Percentiles rank a stretch among this genome's conserved stretches.
phyloP scores from a whole-genome alignment of 2,113 vertebrate species.

The Melospiza melodia region DNA sequence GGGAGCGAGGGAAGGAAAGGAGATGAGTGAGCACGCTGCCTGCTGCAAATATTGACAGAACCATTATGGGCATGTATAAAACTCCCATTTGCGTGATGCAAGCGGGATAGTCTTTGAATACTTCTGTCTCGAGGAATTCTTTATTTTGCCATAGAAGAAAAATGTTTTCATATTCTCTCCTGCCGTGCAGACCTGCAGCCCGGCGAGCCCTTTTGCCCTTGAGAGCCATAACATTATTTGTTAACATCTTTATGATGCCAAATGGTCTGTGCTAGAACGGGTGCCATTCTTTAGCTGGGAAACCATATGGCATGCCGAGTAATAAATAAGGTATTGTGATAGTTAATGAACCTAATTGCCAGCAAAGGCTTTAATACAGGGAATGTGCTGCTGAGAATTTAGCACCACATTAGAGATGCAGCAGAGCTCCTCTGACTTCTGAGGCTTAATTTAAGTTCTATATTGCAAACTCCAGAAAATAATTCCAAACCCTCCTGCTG shows the following conservation, averaged over 20 bases:
- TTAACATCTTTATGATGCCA: slow-evolving; percentile 88
- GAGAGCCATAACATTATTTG: slow-evolving; percentile 86
- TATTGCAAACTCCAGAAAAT: slow-evolving; percentile 90
- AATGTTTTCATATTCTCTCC: slow-evolving; percentile 83
- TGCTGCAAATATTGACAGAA: slow-evolving; percentile 72
- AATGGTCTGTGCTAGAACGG: slow-evolving; percentile 83
- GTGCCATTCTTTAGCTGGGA: slow-evolving; percentile 84
- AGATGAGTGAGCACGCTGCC: slow-evolving; percentile 48
- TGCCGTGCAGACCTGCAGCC: slow-evolving; percentile 73
- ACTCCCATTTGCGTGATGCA: slow-evolving; percentile 62
- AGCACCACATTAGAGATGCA: slow-evolving; percentile 85
- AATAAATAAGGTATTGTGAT: slow-evolving; percentile 90
- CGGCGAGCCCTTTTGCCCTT: slow-evolving; percentile 79
- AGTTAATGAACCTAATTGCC: slow-evolving; percentile 89
- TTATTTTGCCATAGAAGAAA: slow-evolving; percentile 78
- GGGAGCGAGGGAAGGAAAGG: neutral
- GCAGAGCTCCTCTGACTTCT: slow-evolving; percentile 84
- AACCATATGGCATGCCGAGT: slow-evolving; percentile 85
- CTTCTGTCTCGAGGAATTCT: slow-evolving; percentile 77
- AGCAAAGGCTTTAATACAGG: slow-evolving; percentile 85
- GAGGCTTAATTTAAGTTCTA: slow-evolving; percentile 91
- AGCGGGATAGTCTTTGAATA: slow-evolving; percentile 65
- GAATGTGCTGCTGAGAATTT: slow-evolving; percentile 87
- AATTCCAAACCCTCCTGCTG: slow-evolving; percentile 89
- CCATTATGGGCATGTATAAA: slow-evolving; percentile 70